These are phyloP conservation scores for Ceryle rudis DNA, from an alignment of 2,797 vertebrate genomes.

Conservation along the genomic window DNA sequence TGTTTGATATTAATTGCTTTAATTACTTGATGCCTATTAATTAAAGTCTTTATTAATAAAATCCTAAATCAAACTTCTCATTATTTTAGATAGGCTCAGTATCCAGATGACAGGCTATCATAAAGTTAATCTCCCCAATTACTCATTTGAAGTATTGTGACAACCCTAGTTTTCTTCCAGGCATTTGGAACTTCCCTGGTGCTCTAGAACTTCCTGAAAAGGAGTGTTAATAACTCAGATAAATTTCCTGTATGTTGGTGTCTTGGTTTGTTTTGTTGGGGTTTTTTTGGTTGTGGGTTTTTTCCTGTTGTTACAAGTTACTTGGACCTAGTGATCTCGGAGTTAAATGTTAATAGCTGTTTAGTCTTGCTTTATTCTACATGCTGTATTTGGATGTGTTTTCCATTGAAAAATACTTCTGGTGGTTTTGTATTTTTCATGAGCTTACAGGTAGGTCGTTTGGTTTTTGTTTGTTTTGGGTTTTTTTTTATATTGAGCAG, in stretches of 20 bases:
- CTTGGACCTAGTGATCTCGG: not conserved
- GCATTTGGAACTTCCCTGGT: not conserved
- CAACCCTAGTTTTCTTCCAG: not conserved
- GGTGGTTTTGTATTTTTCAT: not conserved
- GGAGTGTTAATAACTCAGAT: not conserved
- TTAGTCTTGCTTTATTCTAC: not conserved
- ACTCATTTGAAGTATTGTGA: not conserved
- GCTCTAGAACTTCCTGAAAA: not conserved
- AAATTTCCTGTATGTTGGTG: not conserved
- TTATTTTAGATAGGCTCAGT: conserved; percentile 38
- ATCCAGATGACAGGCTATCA: conserved; percentile 38
- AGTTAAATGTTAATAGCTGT: not conserved
- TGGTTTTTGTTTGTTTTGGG: too few species aligned
- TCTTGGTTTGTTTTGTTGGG: not conserved
- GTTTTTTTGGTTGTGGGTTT: not conserved
- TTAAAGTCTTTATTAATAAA: conserved; percentile 60
- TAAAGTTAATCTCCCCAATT: conserved; percentile 41
- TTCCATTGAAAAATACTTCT: not conserved
- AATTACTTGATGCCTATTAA: conserved; percentile 63
- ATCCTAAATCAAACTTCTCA: conserved; percentile 30
- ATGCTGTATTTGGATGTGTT: not conserved
- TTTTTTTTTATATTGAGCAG: not conserved
- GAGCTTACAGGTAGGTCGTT: not conserved
- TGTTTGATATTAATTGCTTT: conserved; percentile 68
- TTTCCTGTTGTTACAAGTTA: not conserved